Base-by-base conservation (phyloP, 30 jellyfish, hydroid and myxozoan genomes). In the Haliclystus octoradiatus region DNA sequence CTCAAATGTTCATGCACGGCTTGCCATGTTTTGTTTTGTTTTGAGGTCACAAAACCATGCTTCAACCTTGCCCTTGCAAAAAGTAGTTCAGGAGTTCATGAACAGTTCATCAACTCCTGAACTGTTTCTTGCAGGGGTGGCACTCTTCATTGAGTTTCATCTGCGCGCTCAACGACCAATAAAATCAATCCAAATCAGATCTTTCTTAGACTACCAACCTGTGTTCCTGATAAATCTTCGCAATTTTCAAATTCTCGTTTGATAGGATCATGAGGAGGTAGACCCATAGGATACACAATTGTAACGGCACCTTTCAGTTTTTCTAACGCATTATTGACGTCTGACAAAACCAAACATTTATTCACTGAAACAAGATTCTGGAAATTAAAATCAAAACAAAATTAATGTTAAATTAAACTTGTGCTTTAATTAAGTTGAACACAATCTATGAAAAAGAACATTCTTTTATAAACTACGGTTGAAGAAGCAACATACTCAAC, bases 161-260 rank as follows among this genome's bases (percentile, higher is more conserved):
- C n/a, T n/a, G n/a, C n/a, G n/a, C n/a, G n/a, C n/a, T n/a, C n/a
- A n/a, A 47, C 60, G n/a, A 47, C 13, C n/a, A 47, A 9, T 47
- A 47, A n/a, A 47, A 47, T 47, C n/a, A n/a, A n/a, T n/a, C n/a
- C n/a, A n/a, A n/a, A n/a, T n/a, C n/a, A n/a, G n/a, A n/a, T n/a
- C n/a, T n/a, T n/a, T n/a, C n/a, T n/a, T n/a, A n/a, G n/a, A n/a
- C n/a, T n/a, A n/a, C n/a, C n/a, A n/a, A 88, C 97, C 76, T 88
- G 97, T 15, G 97, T 88, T 31, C 97, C 97, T 13, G 97, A 66
- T n/a, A 88, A 77, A 35, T 88, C 97, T 88, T 88, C 97, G 26
- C 74, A 49, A 35, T 74, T 74, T 52, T 88, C 97, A 15, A 88
- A 29, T 65, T 88, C 97, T 62, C 75, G 73, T 57, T 80, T 75